Percentiles rank a stretch among this genome's conserved stretches.
Evolutionary conservation across 1,140 invertebrate genomes (phyloP).

Genomic region (Drosophila elegans): DNA sequence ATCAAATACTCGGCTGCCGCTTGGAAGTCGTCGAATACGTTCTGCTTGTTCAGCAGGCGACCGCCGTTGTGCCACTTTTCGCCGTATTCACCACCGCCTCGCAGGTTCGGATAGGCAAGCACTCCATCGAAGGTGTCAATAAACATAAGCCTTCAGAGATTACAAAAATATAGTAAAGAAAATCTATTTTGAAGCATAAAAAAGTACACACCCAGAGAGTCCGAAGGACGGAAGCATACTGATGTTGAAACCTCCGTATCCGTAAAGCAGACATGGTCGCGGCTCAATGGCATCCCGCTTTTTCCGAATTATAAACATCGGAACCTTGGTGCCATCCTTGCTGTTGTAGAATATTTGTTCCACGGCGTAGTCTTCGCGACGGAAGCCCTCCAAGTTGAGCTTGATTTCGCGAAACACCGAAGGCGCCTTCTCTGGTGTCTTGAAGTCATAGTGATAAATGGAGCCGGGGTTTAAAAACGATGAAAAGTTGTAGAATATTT

Average conservation of each 20-base stretch:
- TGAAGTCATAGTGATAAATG: slow-evolving; percentile 95
- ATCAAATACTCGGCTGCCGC: slow-evolving; percentile 96
- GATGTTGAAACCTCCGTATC: slow-evolving; percentile 99
- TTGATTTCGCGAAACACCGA: slow-evolving; percentile 88
- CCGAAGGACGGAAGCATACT: slow-evolving; percentile 93
- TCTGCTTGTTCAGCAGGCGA: slow-evolving; percentile 97
- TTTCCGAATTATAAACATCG: slow-evolving; percentile 97
- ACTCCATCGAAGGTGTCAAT: slow-evolving; percentile 96
- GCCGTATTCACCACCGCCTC: slow-evolving; percentile 99
- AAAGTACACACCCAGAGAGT: slow-evolving; percentile 57
- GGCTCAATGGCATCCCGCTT: slow-evolving; percentile 88
- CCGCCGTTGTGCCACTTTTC: slow-evolving; percentile 98
- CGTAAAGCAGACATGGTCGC: slow-evolving; percentile 95
- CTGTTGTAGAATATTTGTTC: slow-evolving; percentile 97
- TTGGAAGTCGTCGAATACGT: slow-evolving; percentile 98
- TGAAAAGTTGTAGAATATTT: slow-evolving; percentile 97
- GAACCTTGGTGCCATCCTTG: slow-evolving; percentile 97
- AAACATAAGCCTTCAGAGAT: slow-evolving; percentile 89
- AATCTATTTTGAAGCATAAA: no score
- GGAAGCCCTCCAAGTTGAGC: slow-evolving; percentile 93
- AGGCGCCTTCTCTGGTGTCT: slow-evolving; percentile 87
- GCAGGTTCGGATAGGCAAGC: slow-evolving; percentile 96
- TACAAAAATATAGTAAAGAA: neutral
- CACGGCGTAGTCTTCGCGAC: slow-evolving; percentile 92
- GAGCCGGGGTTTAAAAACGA: slow-evolving; percentile 96